These are phyloP conservation scores for Dryococelus australis DNA, from an alignment of 2,888 invertebrate species.

Conservation along the genomic window DNA sequence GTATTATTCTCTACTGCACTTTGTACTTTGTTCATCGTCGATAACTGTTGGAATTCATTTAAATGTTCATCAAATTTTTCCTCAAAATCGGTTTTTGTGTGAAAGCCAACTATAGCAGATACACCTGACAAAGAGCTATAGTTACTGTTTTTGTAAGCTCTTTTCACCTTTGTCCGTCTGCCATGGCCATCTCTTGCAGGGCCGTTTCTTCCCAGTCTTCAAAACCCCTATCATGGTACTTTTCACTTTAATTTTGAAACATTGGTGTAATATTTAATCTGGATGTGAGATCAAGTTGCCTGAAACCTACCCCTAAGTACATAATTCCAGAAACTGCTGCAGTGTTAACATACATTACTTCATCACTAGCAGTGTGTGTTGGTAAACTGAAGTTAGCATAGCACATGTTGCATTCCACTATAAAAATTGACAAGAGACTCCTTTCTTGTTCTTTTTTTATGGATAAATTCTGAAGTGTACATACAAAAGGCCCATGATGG, in stretches of 20 bases:
- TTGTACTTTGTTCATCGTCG: too few relatives aligned
- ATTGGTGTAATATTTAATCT: neutral
- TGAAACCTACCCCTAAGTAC: neutral
- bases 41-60: too few relatives aligned
- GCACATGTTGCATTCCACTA: neutral
- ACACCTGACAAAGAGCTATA: conserved; percentile 4
- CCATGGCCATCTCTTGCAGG: neutral
- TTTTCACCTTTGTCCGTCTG: neutral
- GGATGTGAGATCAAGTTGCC: conserved; percentile 12
- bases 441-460: neutral
- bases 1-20: too few relatives aligned
- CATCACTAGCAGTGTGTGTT: neutral
- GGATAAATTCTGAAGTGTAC: neutral
- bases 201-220: neutral
- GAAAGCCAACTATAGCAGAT: neutral
- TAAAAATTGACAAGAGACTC: neutral
- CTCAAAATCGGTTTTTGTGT: too few relatives aligned
- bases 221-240: neutral
- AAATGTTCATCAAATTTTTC: too few relatives aligned
- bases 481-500: conserved; percentile 2
- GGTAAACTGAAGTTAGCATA: neutral
- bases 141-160: neutral
- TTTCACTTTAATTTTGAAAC: neutral
- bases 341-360: neutral
- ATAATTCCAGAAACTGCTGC: neutral